phyloP scores from a whole-genome alignment of 2,888 invertebrate species.

The Morpho deidamia region DNA sequence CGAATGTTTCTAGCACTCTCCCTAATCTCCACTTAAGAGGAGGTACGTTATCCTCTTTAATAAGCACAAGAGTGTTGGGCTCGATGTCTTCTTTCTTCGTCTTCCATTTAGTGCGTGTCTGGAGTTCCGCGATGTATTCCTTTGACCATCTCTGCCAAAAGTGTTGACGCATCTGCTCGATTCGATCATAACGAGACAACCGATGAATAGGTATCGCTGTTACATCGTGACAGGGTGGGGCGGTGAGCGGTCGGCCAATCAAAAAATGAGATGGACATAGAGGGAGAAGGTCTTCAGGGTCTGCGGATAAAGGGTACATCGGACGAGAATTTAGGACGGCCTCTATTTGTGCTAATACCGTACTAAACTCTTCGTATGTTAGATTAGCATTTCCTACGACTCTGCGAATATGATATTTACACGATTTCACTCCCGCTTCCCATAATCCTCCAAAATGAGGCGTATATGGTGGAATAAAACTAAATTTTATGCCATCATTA shows the following conservation, averaged over 20 bases:
- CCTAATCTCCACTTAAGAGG: conserved; percentile 6
- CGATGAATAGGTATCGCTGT: background rate
- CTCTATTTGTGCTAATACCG: conserved; percentile 17
- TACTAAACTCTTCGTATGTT: conserved; percentile 12
- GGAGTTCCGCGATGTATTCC: background rate
- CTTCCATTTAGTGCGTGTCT: background rate
- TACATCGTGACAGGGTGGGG: background rate
- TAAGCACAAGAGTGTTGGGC: background rate
- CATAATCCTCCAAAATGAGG: background rate
- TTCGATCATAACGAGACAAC: background rate
- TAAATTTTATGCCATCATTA: background rate
- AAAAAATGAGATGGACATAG: background rate
- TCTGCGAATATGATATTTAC: background rate
- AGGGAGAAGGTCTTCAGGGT: conserved; percentile 3
- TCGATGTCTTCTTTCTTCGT: background rate
- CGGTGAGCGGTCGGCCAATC: background rate
- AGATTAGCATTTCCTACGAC: conserved; percentile 1
- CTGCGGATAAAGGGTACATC: conserved; percentile 12
- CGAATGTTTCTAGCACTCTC: conserved; percentile 7
- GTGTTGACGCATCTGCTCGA: background rate
- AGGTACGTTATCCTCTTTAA: background rate
- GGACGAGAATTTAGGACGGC: conserved; percentile 21
- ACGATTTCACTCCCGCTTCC: background rate
- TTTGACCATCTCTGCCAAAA: conserved; percentile 2
- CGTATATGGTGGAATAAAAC: background rate